These are phyloP conservation scores for Mesoclemmys tuberculata DNA, from an alignment of 2,113 vertebrate genomes.

Conservation along the genomic window DNA sequence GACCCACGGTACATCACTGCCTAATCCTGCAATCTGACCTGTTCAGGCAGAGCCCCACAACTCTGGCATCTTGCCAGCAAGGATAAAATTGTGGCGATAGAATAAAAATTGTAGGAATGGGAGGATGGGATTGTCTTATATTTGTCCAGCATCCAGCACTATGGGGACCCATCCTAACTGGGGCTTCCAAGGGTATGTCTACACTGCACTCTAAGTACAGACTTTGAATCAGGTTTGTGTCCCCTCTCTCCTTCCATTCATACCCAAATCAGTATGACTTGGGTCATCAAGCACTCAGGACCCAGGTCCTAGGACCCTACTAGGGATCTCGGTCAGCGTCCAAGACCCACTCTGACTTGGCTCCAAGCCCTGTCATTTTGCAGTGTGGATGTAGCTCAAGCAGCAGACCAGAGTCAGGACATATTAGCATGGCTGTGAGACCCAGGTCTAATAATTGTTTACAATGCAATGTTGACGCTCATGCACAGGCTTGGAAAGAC, in stretches of 20 bases:
- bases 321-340: background rate
- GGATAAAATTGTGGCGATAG: conserved; percentile 12
- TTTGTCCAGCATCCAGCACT: background rate
- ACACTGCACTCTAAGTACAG: background rate
- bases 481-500: background rate
- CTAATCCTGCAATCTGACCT: conserved; percentile 39
- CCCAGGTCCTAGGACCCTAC: background rate
- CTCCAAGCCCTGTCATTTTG: background rate
- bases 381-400: background rate
- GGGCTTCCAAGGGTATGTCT: background rate
- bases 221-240: background rate
- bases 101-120: background rate
- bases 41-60: background rate
- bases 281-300: too few relatives aligned
- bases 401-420: background rate
- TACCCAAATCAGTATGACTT: too few relatives aligned
- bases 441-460: background rate
- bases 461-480: background rate
- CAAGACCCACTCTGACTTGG: background rate
- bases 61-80: conserved; percentile 3
- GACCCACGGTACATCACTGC: background rate
- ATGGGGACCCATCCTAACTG: background rate
- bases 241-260: background rate
- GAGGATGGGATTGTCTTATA: fast-evolving
- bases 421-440: background rate